phyloP scores from a whole-genome alignment of 2,113 vertebrate species.

The Pelusios castaneus region DNA sequence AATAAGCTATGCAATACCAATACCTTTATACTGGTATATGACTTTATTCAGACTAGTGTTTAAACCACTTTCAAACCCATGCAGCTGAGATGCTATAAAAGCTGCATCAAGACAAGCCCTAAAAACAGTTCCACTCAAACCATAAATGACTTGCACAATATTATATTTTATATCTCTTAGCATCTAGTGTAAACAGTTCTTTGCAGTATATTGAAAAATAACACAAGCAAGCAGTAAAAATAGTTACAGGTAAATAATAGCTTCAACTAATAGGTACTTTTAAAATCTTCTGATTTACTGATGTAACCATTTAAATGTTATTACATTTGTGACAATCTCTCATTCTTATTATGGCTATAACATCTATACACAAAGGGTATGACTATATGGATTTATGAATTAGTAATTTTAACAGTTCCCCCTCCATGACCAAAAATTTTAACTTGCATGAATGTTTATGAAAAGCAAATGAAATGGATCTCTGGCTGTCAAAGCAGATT shows the following conservation, averaged over 20 bases:
- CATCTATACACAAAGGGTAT: not conserved
- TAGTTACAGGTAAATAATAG: not conserved
- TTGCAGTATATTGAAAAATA: not conserved
- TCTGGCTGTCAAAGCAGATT: not conserved
- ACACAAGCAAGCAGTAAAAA: not conserved
- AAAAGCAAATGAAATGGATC: not conserved
- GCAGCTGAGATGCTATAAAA: no score
- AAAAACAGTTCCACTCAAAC: no score
- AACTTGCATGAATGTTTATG: not conserved
- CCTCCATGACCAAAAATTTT: no score
- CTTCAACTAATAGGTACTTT: not conserved
- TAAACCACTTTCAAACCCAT: no score
- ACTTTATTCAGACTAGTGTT: fast-evolving
- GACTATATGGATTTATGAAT: not conserved
- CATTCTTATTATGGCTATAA: not conserved
- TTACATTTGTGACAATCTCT: not conserved
- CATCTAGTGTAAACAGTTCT: not conserved
- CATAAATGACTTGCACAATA: no score
- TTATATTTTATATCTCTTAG: no score
- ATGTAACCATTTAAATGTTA: not conserved
- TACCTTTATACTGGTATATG: not conserved
- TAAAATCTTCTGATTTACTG: not conserved
- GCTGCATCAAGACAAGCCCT: no score
- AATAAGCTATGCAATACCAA: fast-evolving
- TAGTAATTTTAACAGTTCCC: not conserved